Evolutionary conservation across 1,140 invertebrate genomes (phyloP), one percentile per base, ranked within the genome.

Genomic region (Meloidogyne floridensis): DNA sequence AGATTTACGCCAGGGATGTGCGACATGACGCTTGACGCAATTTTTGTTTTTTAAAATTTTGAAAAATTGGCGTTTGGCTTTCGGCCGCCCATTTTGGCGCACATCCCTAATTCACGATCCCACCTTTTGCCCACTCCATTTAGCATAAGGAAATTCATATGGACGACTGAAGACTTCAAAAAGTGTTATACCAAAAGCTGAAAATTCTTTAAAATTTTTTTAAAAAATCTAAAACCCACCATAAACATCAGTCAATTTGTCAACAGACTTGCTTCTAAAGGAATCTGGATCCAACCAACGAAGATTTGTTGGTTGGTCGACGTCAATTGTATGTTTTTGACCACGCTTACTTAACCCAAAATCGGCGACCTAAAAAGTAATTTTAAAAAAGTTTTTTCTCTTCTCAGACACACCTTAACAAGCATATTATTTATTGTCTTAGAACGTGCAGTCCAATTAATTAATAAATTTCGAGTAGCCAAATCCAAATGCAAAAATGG

Each of bases 81-180:
- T 32, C 32, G 32, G 32, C 32, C 32, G 32, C 32, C 32, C 32
- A 32, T 32, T 32, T 32, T 32, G 32, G 32, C 32, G 32, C 32
- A 32, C 32, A 32, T 32, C 32, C 32, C 32, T 32, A 32, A 32
- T 32, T 32, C 32, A 32, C 32, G 32, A 32, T 32, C 32, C n/a
- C 59, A 65, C 59, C 5, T n/a, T 65, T n/a, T n/a, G 13, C n/a
- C 15, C 59, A 65, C 6, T 7, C 59, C 59, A 65, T 65, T 65
- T 65, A 65, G 15, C n/a, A n/a, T 65, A 65, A n/a, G 59, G 59
- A n/a, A n/a, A n/a, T 65, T 65, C 59, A 65, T 65, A 65, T 65
- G 59, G 59, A 65, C 59, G 59, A 65, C 59, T 65, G n/a, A 65
- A 65, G n/a, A 15, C 7, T n/a, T 65, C 59, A 65, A 65, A 65